Base-by-base conservation (phyloP, 2,797 vertebrate genomes). In the Pangasius larnaudii region DNA sequence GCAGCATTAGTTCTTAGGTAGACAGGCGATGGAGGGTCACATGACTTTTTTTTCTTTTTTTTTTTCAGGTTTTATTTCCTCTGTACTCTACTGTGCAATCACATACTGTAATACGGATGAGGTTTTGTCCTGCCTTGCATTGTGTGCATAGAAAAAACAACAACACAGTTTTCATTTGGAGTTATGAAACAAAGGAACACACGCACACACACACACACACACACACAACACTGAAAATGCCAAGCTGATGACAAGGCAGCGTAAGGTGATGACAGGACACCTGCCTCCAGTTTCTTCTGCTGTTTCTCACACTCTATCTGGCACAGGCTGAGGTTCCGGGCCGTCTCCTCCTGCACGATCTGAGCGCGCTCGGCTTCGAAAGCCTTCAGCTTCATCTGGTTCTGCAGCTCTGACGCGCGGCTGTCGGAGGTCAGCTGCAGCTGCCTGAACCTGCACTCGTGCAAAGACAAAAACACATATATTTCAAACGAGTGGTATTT, bases 231-330 rank as follows among this genome's bases (percentile, higher is more conserved):
- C 0, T 74, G 19, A 51, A 56, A 56, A 56, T 53, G n/a, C 7
- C 30, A 39, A 30, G 22, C 59, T 30, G n/a, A 36, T 53, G 59
- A 61, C 9, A 24, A 59, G 51, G 53, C 53, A 51, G 22, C 0
- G 39, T 7, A 65, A n/a, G 46, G 65, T 56, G 30, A 46, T 13
- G 39, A n/a, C 16, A 19, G 49, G 19, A 61, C 72, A 39, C 94
- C 71, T 97, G 98, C 99, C 98, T 99, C 98, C 85, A 99, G 89
- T 93, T 99, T 99, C 93, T 97, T 98, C 95, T 99, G 98, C 56
- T 98, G 98, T 92, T 99, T 99, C 92, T 99, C 98, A 95, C 98
- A 98, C 94, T 99, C 98, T 93, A 98, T 88, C 92, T 99, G 98
- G 92, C 98, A 99, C 87, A 97, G 97, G 30, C 96, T 96, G 93